A percentile compares a stretch with the other conserved stretches of the same genome.
Conservation (phyloP, 2,113 vertebrate species). For the Panthera uncia region DNA sequence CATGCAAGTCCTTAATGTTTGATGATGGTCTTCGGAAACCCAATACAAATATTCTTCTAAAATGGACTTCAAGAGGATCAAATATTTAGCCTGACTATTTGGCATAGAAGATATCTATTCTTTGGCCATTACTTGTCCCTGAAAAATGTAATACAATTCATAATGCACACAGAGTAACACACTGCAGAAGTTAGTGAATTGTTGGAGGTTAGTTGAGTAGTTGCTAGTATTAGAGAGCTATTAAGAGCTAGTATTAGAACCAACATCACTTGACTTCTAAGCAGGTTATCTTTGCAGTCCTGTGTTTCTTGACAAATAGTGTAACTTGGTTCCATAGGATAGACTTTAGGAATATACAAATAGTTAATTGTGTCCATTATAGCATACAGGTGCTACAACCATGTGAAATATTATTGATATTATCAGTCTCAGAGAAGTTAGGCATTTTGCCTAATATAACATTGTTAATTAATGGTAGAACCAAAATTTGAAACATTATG, state of each 20-base stretch:
- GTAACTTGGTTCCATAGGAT: background rate
- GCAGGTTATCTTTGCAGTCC: background rate
- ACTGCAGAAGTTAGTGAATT: background rate
- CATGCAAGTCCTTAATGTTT: slow-evolving; percentile 7
- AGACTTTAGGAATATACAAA: background rate
- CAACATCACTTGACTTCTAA: background rate
- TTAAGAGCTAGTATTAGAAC: background rate
- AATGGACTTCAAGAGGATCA: background rate
- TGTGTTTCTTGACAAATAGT: background rate
- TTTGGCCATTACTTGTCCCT: background rate
- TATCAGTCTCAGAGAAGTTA: background rate
- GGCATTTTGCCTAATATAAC: background rate
- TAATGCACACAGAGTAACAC: background rate
- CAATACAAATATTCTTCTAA: background rate
- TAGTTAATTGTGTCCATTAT: background rate
- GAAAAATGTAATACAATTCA: background rate
- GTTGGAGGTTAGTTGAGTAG: background rate
- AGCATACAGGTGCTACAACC: background rate
- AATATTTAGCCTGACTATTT: background rate
- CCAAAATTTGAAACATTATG: slow-evolving; percentile 8
- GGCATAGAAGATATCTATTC: background rate
- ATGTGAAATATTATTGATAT: background rate
- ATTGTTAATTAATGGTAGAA: background rate
- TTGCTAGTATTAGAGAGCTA: background rate
- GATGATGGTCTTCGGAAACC: background rate